Conservation (phyloP, 2,888 invertebrate genomes). For the Brassicogethes aeneus region DNA sequence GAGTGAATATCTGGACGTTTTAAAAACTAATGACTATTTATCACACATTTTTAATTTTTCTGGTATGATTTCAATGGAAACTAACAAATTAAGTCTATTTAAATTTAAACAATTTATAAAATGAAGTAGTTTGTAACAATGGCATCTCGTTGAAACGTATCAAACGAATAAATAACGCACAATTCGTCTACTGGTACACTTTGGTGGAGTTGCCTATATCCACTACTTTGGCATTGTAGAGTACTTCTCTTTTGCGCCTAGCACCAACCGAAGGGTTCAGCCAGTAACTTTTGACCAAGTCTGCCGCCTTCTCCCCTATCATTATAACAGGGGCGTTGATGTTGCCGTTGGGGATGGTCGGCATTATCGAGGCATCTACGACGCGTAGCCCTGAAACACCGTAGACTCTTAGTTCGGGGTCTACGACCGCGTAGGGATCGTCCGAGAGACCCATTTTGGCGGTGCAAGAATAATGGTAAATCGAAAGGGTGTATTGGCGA, state of each 20-base stretch:
- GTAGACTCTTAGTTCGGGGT: constrained; percentile 56
- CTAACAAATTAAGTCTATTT: no score
- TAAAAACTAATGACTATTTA: no score
- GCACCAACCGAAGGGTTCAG: constrained; percentile 14
- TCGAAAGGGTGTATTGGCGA: constrained; percentile 78
- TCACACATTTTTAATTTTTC: no score
- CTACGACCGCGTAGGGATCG: constrained; percentile 76
- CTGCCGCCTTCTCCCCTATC: constrained; percentile 81
- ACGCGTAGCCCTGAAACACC: constrained; percentile 72
- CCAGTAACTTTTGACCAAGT: constrained; percentile 59
- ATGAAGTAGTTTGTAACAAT: no score
- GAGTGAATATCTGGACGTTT: no score
- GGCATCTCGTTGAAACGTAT: no score
- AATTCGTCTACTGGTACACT: no score
- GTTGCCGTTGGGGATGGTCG: constrained; percentile 76
- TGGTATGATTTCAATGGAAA: no score
- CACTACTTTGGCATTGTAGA: constrained; percentile 18
- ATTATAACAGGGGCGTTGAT: constrained; percentile 82
- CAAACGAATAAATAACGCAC: no score
- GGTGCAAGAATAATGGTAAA: constrained; percentile 78
- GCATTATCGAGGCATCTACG: constrained; percentile 85
- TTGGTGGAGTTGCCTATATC: background rate
- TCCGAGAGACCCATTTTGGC: constrained; percentile 74
- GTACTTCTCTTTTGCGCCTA: constrained; percentile 12
- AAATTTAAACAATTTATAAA: no score